These are phyloP conservation scores for Catharus fuscescens DNA, from an alignment of 2,113 vertebrate genomes.

Conservation along the genomic window DNA sequence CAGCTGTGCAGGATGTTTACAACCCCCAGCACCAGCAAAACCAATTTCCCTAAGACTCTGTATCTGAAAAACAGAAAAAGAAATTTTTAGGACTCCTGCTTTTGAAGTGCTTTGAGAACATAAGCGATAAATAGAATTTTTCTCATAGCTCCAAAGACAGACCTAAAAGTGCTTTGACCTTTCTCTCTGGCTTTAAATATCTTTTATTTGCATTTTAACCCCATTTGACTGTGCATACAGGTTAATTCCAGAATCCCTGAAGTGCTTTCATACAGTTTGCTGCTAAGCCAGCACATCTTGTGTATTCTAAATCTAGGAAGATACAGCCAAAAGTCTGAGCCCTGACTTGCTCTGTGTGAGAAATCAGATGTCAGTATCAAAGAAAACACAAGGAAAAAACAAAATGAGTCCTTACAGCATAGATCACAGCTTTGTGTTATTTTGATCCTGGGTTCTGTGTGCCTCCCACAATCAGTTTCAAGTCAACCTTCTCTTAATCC, in stretches of 20 bases:
- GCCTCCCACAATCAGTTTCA: constrained; percentile 2
- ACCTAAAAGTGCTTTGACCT: not conserved
- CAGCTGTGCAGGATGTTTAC: not conserved
- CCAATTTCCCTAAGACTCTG: not conserved
- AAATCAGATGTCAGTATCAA: constrained; percentile 44
- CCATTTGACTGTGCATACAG: not conserved
- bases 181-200: not conserved
- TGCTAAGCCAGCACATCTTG: not conserved
- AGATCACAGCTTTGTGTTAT: constrained; percentile 33
- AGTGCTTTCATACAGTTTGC: not conserved
- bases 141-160: not conserved
- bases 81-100: not conserved
- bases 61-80: not conserved
- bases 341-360: constrained; percentile 5
- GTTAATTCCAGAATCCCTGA: not conserved
- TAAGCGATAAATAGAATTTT: not conserved
- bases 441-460: not conserved
- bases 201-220: constrained; percentile 19
- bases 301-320: not conserved
- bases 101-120: not conserved
- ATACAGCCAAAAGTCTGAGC: constrained; percentile 18
- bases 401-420: constrained; percentile 8
- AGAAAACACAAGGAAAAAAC: not conserved
- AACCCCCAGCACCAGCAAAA: not conserved
- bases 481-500: constrained; percentile 33